phyloP scores from a whole-genome alignment of 2,797 vertebrate species.

The Rhynchotus rufescens region DNA sequence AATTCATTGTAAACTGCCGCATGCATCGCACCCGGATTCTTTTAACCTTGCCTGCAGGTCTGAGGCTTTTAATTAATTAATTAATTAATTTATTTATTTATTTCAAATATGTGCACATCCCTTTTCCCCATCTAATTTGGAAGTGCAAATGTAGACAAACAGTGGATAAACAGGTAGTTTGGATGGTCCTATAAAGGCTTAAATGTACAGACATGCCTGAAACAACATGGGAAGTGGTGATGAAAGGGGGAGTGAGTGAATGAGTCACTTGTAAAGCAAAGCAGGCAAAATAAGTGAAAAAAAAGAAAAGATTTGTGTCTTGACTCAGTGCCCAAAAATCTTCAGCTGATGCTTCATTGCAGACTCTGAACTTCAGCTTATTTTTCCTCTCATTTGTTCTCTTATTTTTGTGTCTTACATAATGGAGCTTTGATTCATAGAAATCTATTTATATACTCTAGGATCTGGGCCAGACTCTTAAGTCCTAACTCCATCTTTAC shows the following conservation, averaged over 20 bases:
- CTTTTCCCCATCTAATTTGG: not conserved
- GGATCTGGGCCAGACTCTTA: slow-evolving; percentile 55
- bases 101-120: not conserved
- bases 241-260: slow-evolving; percentile 25
- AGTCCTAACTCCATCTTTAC: slow-evolving; percentile 47
- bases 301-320: slow-evolving; percentile 43
- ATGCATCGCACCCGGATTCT: not conserved
- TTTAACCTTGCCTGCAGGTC: not conserved
- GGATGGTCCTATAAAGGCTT: slow-evolving; percentile 11
- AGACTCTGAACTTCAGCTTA: slow-evolving; percentile 70
- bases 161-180: not conserved
- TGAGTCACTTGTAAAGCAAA: slow-evolving; percentile 66
- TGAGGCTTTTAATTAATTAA: not conserved
- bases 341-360: slow-evolving; percentile 63
- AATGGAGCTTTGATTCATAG: slow-evolving; percentile 69
- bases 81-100: not conserved
- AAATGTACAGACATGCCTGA: slow-evolving; percentile 53
- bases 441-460: slow-evolving; percentile 66
- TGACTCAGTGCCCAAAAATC: slow-evolving; percentile 69
- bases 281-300: slow-evolving; percentile 27
- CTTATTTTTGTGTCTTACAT: slow-evolving; percentile 71
- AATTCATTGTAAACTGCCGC: slow-evolving; percentile 62
- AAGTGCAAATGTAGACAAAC: slow-evolving; percentile 16
- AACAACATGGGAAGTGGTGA: slow-evolving; percentile 56
- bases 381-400: slow-evolving; percentile 67